Evolutionary conservation across 2,888 invertebrate species (phyloP).

Genomic region (Melipona beecheii): DNA sequence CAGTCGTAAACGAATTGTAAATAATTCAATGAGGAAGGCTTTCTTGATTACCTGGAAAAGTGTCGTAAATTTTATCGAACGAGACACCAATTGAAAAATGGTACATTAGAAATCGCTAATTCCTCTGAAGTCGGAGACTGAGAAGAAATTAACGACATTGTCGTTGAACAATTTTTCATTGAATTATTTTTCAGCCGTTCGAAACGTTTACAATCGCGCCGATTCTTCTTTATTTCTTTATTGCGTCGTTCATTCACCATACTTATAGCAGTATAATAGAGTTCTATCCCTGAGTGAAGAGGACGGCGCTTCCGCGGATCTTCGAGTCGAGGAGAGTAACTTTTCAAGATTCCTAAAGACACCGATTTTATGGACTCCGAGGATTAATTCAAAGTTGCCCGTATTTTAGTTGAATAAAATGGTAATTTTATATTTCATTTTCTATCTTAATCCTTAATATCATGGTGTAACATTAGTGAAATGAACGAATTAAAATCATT

Average conservation of each 20-base stretch:
- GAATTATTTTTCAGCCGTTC: neutral
- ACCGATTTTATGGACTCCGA: neutral
- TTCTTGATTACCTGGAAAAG: neutral
- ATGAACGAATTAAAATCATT: too few relatives aligned
- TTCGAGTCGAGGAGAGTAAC: constrained; percentile 14
- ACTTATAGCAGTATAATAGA: neutral
- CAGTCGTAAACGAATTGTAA: neutral
- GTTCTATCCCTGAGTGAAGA: constrained; percentile 27
- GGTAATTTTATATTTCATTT: too few relatives aligned
- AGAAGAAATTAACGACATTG: constrained; percentile 7
- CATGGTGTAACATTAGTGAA: too few relatives aligned
- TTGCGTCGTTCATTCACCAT: constrained; percentile 22
- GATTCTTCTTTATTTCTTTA: neutral
- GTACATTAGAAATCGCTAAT: neutral
- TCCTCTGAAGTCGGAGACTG: too few relatives aligned
- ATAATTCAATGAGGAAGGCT: neutral
- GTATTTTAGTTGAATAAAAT: too few relatives aligned
- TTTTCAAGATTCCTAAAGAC: neutral
- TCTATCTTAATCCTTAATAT: neutral
- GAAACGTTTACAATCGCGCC: neutral
- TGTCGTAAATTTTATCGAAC: neutral
- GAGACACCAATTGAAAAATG: neutral
- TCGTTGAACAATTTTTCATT: constrained; percentile 6
- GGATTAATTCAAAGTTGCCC: neutral
- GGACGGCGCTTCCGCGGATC: constrained; percentile 45